Percentiles rank a stretch among this genome's conserved stretches.
Conservation (phyloP, 2,113 vertebrate genomes). For the Psephotus haematonotus region DNA sequence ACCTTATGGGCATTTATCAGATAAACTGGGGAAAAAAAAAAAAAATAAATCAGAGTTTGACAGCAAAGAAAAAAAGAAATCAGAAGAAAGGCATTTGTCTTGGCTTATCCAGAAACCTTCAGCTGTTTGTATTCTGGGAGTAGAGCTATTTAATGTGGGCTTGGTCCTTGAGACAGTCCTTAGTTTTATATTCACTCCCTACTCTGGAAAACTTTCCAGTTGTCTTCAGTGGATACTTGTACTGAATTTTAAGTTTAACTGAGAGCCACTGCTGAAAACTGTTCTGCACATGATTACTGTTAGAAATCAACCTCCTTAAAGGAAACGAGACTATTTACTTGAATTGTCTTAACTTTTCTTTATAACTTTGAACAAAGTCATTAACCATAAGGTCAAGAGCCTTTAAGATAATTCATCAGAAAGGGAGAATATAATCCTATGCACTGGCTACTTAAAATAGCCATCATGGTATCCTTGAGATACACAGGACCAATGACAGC, state of each 20-base stretch:
- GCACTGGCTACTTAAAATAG: not conserved
- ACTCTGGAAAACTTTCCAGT: not conserved
- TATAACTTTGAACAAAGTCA: not conserved
- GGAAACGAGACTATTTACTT: not conserved
- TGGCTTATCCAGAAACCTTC: conserved; percentile 32
- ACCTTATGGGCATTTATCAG: not conserved
- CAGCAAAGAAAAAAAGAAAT: not conserved
- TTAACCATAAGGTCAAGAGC: not conserved
- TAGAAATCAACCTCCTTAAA: not conserved
- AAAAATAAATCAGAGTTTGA: conserved; percentile 2
- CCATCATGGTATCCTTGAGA: not conserved
- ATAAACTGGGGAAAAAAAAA: not conserved
- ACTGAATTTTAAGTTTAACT: not conserved
- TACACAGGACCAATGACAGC: not conserved
- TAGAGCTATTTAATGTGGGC: not conserved
- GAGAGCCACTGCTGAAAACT: not conserved
- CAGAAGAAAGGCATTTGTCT: conserved; percentile 7
- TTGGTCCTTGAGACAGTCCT: not conserved
- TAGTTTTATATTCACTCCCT: not conserved
- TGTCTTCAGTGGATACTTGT: not conserved
- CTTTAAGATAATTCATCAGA: not conserved
- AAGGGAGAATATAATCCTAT: not conserved
- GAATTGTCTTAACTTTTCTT: not conserved
- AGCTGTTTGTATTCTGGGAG: conserved; percentile 24
- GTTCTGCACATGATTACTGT: not conserved